Percentiles rank a stretch among this genome's conserved stretches.
Conservation (phyloP, 1,140 invertebrate species). For the Lepeophtheirus salmonis region DNA sequence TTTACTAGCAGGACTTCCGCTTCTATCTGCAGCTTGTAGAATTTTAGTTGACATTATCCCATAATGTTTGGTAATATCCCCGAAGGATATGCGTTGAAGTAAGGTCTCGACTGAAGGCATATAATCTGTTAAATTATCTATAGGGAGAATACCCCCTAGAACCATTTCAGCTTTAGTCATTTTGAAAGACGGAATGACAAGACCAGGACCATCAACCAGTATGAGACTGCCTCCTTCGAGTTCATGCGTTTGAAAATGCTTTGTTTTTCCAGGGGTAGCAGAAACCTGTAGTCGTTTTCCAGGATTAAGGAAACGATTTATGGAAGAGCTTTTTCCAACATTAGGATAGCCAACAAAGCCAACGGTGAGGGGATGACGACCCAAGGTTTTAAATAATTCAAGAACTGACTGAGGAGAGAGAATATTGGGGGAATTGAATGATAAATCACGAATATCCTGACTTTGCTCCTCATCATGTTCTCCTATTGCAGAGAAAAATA, state of each 20-base stretch:
- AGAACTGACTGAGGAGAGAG: constrained; percentile 33
- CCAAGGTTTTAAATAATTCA: constrained; percentile 43
- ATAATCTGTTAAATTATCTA: constrained; percentile 79
- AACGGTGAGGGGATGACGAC: constrained; percentile 42
- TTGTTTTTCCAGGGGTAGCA: constrained; percentile 88
- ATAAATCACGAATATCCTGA: no score
- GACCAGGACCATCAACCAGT: constrained; percentile 89
- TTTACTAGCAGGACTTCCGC: neutral
- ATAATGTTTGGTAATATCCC: constrained; percentile 4
- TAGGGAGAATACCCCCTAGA: constrained; percentile 81
- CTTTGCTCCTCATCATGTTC: constrained; percentile 25
- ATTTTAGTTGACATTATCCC: neutral
- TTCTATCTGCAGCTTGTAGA: neutral
- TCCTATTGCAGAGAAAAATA: constrained; percentile 62
- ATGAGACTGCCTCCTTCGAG: constrained; percentile 27
- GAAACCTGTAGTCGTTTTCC: constrained; percentile 88
- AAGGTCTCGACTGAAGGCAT: constrained; percentile 49
- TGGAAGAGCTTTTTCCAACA: constrained; percentile 97
- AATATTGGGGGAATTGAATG: constrained; percentile 23
- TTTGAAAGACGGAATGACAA: constrained; percentile 93
- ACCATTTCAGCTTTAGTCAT: constrained; percentile 80
- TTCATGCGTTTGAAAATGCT: constrained; percentile 48
- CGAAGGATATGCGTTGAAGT: constrained; percentile 42
- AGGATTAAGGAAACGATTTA: constrained; percentile 75
- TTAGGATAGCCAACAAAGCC: constrained; percentile 96